Conservation (phyloP, 2,888 invertebrate genomes). For the Eremobia ochroleuca region DNA sequence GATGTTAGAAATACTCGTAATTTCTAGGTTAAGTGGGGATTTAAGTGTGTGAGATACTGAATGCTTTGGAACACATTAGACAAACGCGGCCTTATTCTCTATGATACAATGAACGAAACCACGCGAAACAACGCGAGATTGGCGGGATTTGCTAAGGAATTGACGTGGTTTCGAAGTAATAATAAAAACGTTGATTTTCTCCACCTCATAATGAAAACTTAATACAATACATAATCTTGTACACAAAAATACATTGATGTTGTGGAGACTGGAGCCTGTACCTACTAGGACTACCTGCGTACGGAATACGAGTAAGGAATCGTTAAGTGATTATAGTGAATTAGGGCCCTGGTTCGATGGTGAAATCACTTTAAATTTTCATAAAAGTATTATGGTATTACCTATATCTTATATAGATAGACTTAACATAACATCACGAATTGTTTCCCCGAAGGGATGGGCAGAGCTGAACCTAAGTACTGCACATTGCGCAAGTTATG, state of each 20-base stretch:
- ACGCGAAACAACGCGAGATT: neutral
- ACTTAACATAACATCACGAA: neutral
- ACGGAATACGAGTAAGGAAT: too few relatives aligned
- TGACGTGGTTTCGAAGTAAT: neutral
- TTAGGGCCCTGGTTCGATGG: neutral
- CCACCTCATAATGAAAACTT: too few relatives aligned
- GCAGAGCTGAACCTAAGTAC: neutral
- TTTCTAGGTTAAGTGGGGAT: neutral
- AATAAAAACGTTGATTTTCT: too few relatives aligned
- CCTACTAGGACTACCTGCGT: too few relatives aligned
- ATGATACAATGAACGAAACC: too few relatives aligned
- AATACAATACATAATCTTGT: too few relatives aligned
- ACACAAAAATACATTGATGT: too few relatives aligned
- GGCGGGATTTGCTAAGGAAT: neutral
- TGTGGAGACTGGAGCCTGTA: too few relatives aligned
- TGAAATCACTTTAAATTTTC: neutral
- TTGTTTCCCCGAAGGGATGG: neutral
- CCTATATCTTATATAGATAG: neutral
- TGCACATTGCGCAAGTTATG: neutral
- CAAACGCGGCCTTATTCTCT: neutral
- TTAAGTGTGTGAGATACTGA: neutral
- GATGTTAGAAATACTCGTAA: neutral
- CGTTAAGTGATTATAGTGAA: too few relatives aligned
- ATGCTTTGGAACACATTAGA: neutral
- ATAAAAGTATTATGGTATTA: neutral